Percentiles rank a stretch among this genome's conserved stretches.
These are phyloP conservation scores for Hemibagrus wyckioides DNA, from an alignment of 2,113 vertebrate species.

Conservation along the genomic window DNA sequence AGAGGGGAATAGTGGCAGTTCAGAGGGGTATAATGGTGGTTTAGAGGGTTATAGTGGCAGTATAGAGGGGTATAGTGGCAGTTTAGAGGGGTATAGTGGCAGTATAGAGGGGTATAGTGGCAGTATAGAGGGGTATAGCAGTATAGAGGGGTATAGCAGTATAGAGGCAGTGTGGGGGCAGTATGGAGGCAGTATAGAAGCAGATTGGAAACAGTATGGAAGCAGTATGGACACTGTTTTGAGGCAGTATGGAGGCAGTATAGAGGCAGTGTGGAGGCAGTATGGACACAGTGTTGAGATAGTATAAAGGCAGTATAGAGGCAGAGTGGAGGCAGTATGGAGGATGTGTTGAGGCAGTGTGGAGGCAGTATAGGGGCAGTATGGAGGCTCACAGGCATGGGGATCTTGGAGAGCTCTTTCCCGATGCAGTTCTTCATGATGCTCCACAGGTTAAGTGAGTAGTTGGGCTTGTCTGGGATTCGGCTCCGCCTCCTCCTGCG, in stretches of 20 bases:
- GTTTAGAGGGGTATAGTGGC: no score
- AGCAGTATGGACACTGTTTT: background rate
- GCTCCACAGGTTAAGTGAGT: conserved; percentile 99
- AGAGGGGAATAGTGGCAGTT: no score
- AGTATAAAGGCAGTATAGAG: background rate
- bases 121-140: no score
- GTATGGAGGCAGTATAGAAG: background rate
- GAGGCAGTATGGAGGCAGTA: background rate
- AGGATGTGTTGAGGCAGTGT: background rate
- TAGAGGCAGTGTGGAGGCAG: background rate
- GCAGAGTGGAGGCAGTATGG: background rate
- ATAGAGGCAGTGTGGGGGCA: background rate
- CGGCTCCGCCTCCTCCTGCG: conserved; percentile 80
- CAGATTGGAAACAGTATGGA: background rate
- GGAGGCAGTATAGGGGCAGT: background rate
- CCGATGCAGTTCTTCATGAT: conserved; percentile 99
- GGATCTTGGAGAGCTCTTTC: conserved; percentile 97
- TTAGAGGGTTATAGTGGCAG: no score
- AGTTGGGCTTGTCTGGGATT: conserved; percentile 96
- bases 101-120: no score
- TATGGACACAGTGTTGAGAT: background rate
- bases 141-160: no score
- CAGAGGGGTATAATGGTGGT: no score
- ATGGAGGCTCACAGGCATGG: conserved; percentile 86
- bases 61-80: no score